Conservation (phyloP, 2,888 invertebrate genomes). For the Apoda limacodes region DNA sequence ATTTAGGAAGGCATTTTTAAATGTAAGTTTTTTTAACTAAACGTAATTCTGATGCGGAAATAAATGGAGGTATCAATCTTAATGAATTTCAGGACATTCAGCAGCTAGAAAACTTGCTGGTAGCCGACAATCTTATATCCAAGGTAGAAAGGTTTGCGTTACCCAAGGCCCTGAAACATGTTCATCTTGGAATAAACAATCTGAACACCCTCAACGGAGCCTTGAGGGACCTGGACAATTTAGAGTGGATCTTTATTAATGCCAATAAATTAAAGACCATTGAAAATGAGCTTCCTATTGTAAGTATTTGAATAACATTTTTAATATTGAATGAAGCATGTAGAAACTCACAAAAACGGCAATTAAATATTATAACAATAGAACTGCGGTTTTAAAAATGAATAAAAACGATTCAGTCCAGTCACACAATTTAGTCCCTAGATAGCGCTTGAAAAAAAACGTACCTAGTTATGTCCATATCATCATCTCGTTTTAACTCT, state of each 20-base stretch:
- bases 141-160: constrained; percentile 79
- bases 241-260: constrained; percentile 85
- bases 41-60: not conserved
- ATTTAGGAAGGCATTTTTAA: not conserved
- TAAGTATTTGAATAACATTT: too few species aligned
- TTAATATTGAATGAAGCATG: too few species aligned
- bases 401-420: too few species aligned
- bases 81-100: constrained; percentile 45
- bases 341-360: too few species aligned
- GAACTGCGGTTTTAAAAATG: too few species aligned
- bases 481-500: too few species aligned
- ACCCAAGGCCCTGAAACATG: constrained; percentile 74
- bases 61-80: not conserved
- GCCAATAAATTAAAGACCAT: constrained; percentile 79
- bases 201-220: constrained; percentile 81
- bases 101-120: constrained; percentile 75
- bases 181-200: constrained; percentile 82
- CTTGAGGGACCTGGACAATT: constrained; percentile 75
- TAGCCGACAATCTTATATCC: constrained; percentile 81
- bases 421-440: too few species aligned
- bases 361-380: too few species aligned
- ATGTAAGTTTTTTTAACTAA: not conserved
- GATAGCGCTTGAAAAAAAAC: too few species aligned
- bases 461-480: too few species aligned
- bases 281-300: constrained; percentile 80